A percentile compares a stretch with the other conserved stretches of the same genome.
phyloP scores from a whole-genome alignment of 2,888 invertebrate species.

The Scrobipalpa costella region DNA sequence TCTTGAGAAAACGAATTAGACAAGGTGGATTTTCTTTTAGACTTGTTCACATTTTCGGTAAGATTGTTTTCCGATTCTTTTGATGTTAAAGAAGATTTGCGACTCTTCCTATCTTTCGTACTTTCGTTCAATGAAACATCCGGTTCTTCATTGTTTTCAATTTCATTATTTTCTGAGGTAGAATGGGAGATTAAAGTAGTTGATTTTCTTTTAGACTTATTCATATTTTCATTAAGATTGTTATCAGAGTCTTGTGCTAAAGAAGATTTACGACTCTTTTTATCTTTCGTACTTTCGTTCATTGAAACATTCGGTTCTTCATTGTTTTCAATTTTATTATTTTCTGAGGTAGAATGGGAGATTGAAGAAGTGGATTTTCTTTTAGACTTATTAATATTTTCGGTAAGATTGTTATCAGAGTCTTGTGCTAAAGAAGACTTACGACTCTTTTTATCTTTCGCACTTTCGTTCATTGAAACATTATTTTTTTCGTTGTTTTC shows the following conservation, averaged over 20 bases:
- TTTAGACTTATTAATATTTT: neutral
- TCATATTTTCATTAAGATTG: too few relatives aligned
- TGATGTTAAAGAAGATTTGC: neutral
- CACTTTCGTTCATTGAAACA: neutral
- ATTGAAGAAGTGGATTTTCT: neutral
- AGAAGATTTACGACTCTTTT: neutral
- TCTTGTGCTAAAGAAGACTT: neutral
- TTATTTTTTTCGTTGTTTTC: neutral
- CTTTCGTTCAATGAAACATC: neutral
- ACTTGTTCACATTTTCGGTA: constrained; percentile 32
- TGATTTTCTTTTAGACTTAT: neutral
- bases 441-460: neutral
- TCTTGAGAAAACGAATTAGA: neutral
- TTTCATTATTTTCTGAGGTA: neutral
- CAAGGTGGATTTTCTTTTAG: constrained; percentile 39
- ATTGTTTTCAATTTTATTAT: neutral
- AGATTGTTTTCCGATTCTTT: constrained; percentile 16
- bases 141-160: neutral
- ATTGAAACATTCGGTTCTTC: neutral
- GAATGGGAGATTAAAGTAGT: neutral
- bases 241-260: neutral
- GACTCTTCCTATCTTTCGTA: neutral
- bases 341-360: neutral
- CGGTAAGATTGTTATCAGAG: too few relatives aligned
- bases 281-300: neutral